Evolutionary conservation across 2,113 vertebrate species (phyloP).

Genomic region (Antechinus flavipes): DNA sequence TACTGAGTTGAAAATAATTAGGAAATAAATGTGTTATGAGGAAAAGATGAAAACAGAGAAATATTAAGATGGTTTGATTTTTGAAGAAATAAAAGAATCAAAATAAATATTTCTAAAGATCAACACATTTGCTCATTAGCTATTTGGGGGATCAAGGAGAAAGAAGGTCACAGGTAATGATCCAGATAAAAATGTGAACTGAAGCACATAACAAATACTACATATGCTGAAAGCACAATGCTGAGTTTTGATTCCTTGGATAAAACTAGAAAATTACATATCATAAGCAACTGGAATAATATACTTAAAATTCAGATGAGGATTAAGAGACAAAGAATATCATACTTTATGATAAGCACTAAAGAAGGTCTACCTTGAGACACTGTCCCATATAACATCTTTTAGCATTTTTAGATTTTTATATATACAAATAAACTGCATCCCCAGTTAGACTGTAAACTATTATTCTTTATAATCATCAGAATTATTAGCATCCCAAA

Average conservation of each 20-base stretch:
- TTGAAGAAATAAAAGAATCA: neutral
- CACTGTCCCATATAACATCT: neutral
- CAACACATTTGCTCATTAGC: neutral
- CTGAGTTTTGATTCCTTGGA: neutral
- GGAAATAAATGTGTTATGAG: neutral
- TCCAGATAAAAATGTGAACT: neutral
- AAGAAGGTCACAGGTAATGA: neutral
- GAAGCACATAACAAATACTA: neutral
- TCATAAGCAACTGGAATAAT: neutral
- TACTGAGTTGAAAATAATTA: neutral
- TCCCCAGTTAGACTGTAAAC: neutral
- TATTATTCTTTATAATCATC: neutral
- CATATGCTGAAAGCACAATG: neutral
- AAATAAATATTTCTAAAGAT: neutral
- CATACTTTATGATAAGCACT: too few relatives aligned
- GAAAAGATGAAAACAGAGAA: neutral
- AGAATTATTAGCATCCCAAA: neutral
- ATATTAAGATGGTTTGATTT: neutral
- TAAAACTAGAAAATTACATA: neutral
- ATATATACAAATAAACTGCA: neutral
- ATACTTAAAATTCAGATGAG: neutral
- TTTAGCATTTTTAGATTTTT: neutral
- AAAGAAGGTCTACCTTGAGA: neutral
- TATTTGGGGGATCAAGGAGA: neutral
- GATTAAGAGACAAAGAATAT: neutral